Conservation (phyloP, 2,113 vertebrate species). For the Crotalus horridus region DNA sequence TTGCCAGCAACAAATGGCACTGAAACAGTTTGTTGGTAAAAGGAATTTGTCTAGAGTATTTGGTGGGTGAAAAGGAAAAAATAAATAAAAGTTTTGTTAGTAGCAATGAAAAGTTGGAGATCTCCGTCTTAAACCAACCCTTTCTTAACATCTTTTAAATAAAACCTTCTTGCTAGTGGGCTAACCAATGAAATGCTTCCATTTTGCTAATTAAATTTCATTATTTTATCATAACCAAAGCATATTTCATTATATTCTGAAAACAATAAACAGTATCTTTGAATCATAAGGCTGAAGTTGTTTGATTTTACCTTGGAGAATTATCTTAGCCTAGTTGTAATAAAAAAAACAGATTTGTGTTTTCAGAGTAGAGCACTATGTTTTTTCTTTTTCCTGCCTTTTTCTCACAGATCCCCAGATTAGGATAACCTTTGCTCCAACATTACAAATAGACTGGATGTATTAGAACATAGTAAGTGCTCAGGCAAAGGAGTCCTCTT, state of each 20-base stretch:
- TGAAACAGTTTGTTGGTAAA: constrained; percentile 19
- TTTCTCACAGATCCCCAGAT: not conserved
- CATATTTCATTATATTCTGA: not conserved
- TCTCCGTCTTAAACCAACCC: not conserved
- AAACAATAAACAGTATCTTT: not conserved
- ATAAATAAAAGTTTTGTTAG: not conserved
- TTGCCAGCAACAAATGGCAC: constrained; percentile 25
- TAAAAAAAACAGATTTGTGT: not conserved
- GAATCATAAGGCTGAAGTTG: not conserved
- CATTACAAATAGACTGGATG: not conserved
- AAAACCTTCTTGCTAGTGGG: not conserved
- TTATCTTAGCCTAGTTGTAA: not conserved
- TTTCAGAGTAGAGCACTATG: not conserved
- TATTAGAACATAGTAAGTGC: not conserved
- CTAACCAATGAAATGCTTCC: not conserved
- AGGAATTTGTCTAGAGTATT: constrained; percentile 10
- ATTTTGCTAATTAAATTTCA: not conserved
- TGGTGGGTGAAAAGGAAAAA: constrained; percentile 2
- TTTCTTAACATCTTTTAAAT: not conserved
- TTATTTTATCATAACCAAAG: not conserved
- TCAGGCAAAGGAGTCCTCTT: not conserved
- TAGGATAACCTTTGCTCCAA: not conserved
- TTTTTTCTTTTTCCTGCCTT: not conserved
- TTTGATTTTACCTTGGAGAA: not conserved
- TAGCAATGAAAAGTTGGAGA: not conserved